Evolutionary conservation across 2,113 vertebrate genomes (phyloP).

Genomic region (Heterochromis multidens): DNA sequence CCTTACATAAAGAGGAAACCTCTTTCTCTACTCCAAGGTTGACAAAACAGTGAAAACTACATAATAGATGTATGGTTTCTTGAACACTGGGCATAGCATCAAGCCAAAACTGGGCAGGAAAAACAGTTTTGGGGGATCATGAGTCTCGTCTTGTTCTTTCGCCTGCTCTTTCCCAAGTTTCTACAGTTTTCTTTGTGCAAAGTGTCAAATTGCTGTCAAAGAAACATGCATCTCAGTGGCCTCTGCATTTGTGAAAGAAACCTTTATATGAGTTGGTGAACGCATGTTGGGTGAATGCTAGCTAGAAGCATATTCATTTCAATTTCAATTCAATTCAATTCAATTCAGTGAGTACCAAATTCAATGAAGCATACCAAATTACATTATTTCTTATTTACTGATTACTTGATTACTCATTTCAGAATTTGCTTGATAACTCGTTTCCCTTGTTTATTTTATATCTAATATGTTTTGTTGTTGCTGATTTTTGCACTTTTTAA

Average conservation of each 20-base stretch:
- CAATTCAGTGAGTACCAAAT: too few relatives aligned
- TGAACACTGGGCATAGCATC: not conserved
- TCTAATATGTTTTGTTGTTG: not conserved
- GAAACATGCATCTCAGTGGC: not conserved
- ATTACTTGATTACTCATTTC: not conserved
- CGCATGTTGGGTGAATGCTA: not conserved
- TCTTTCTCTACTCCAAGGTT: not conserved
- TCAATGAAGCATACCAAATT: not conserved
- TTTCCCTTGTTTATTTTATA: not conserved
- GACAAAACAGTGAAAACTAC: not conserved
- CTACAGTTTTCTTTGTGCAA: not conserved
- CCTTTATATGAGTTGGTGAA: not conserved
- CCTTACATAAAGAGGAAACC: not conserved
- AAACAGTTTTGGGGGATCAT: not conserved
- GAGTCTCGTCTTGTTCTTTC: not conserved
- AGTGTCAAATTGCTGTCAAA: not conserved
- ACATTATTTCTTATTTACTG: not conserved
- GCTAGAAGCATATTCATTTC: too few relatives aligned
- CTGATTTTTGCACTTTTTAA: not conserved
- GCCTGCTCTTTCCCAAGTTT: not conserved
- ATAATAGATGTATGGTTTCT: not conserved
- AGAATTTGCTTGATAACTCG: not conserved
- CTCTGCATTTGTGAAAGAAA: too few relatives aligned
- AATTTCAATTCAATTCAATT: too few relatives aligned
- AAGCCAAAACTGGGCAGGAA: not conserved